Conservation (phyloP, 2,797 vertebrate species). For the Epinephelus awoara region DNA sequence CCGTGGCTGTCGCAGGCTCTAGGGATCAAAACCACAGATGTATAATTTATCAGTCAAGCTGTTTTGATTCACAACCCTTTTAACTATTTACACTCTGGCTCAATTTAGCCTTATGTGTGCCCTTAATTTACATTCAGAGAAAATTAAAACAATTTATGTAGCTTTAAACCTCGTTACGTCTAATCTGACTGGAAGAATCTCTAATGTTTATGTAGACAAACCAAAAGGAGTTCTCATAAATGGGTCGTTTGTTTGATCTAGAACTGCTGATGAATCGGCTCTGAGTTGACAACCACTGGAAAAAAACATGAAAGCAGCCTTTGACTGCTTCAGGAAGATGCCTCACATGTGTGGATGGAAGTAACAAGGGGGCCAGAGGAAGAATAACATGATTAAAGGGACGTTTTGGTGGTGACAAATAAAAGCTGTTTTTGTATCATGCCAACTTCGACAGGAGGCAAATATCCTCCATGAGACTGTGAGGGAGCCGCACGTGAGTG, state of each 20-base stretch:
- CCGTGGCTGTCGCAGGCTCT: neutral
- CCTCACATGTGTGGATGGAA: neutral
- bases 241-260: conserved; percentile 6
- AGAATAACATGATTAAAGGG: conserved; percentile 11
- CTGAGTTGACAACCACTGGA: neutral
- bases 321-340: neutral
- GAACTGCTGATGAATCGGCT: conserved; percentile 10
- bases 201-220: conserved; percentile 8
- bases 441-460: neutral
- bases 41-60: conserved; percentile 64
- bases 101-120: neutral
- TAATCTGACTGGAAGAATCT: neutral
- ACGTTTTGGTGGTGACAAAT: neutral
- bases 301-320: conserved; percentile 1
- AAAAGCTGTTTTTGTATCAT: neutral
- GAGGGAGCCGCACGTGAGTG: neutral
- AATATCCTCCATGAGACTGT: conserved; percentile 8
- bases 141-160: neutral
- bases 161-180: neutral
- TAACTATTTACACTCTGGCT: conserved; percentile 29
- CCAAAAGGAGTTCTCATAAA: neutral
- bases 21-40: conserved; percentile 45
- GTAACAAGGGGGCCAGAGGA: neutral
- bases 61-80: conserved; percentile 47
- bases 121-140: neutral